A percentile compares a stretch with the other conserved stretches of the same genome.
Evolutionary conservation across 2,888 invertebrate genomes (phyloP).

Genomic region (Rhaphigaster nebulosa): DNA sequence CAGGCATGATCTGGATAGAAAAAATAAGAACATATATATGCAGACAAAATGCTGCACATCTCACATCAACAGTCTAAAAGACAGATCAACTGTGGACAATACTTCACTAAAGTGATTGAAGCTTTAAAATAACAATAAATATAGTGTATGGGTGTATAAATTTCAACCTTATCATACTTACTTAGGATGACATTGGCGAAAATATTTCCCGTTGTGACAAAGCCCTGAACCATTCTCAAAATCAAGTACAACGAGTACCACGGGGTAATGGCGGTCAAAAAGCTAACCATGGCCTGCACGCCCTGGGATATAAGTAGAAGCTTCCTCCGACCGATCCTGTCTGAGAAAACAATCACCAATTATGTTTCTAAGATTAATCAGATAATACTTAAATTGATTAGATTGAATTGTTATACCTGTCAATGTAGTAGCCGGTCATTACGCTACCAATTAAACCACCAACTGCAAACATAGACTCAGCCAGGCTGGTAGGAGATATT

Average conservation of each 20-base stretch:
- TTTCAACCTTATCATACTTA: background rate
- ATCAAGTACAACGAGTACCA: slow-evolving; percentile 54
- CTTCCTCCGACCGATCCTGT: slow-evolving; percentile 60
- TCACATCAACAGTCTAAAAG: no score
- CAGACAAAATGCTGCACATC: no score
- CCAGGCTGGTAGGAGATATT: slow-evolving; percentile 24
- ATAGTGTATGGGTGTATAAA: no score
- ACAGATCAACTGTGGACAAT: no score
- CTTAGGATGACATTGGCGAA: slow-evolving; percentile 20
- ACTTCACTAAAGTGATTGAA: no score
- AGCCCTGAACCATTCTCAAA: slow-evolving; percentile 18
- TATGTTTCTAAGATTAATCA: background rate
- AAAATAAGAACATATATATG: no score
- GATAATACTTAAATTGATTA: background rate
- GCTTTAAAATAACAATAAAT: no score
- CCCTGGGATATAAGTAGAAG: slow-evolving; percentile 59
- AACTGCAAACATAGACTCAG: slow-evolving; percentile 34
- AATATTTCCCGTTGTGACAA: slow-evolving; percentile 20
- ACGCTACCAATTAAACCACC: background rate
- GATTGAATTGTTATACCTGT: slow-evolving; percentile 2
- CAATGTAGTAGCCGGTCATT: background rate
- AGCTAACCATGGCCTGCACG: slow-evolving; percentile 57
- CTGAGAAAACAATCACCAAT: slow-evolving; percentile 21
- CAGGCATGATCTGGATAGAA: no score
- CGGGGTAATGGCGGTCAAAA: slow-evolving; percentile 51